These are phyloP conservation scores for Cyphomyrmex costatus DNA, from an alignment of 1,140 invertebrate species.

Conservation along the genomic window DNA sequence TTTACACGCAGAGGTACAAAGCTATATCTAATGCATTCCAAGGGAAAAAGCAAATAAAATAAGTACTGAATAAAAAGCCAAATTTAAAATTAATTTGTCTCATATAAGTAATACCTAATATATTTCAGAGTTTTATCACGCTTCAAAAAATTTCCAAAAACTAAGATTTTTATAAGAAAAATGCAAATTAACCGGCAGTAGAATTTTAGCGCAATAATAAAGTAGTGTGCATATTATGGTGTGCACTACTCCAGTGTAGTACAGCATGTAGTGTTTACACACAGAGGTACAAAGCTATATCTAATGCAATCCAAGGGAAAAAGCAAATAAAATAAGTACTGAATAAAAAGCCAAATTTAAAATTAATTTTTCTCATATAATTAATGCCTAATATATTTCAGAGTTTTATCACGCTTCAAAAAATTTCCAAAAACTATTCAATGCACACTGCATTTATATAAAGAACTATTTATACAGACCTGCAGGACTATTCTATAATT, in stretches of 20 bases:
- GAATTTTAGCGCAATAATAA: too few relatives aligned
- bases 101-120: not conserved
- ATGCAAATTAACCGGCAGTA: too few relatives aligned
- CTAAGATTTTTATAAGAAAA: too few relatives aligned
- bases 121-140: conserved; percentile 2
- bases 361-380: not conserved
- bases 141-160: not conserved
- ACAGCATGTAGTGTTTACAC: too few relatives aligned
- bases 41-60: too few relatives aligned
- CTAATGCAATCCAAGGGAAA: too few relatives aligned
- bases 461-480: not conserved
- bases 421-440: not conserved
- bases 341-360: not conserved
- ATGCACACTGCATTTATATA: not conserved
- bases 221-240: too few relatives aligned
- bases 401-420: not conserved
- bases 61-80: not conserved
- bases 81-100: not conserved
- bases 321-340: not conserved
- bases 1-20: too few relatives aligned
- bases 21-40: too few relatives aligned
- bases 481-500: too few relatives aligned
- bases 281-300: too few relatives aligned
- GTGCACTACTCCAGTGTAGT: too few relatives aligned
- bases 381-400: not conserved